A percentile compares a stretch with the other conserved stretches of the same genome.
Conservation (phyloP, 2,888 invertebrate genomes). For the Dendrolimus pini region DNA sequence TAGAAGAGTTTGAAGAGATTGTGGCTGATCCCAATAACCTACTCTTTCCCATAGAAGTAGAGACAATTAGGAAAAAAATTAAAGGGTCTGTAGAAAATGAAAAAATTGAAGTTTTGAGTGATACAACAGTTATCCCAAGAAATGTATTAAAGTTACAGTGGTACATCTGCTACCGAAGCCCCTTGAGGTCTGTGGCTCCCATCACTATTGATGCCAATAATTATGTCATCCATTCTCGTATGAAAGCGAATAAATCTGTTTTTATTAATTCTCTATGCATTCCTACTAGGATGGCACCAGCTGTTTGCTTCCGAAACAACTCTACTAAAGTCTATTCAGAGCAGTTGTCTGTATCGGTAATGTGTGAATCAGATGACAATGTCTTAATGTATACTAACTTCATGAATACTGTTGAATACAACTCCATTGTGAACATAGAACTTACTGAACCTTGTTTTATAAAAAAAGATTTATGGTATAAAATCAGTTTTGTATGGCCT, state of each 20-base stretch:
- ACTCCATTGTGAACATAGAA: conserved; percentile 56
- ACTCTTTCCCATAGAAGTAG: conserved; percentile 42
- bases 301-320: conserved; percentile 46
- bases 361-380: conserved; percentile 50
- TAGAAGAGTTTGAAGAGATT: conserved; percentile 56
- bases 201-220: conserved; percentile 51
- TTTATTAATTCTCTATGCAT: conserved; percentile 61
- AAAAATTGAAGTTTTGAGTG: conserved; percentile 18
- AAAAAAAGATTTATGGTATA: conserved; percentile 62
- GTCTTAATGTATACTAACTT: conserved; percentile 49
- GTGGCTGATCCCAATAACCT: conserved; percentile 43
- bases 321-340: conserved; percentile 51
- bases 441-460: conserved; percentile 58
- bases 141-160: conserved; percentile 48
- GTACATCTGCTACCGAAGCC: conserved; percentile 56
- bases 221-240: conserved; percentile 41
- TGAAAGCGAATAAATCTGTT: conserved; percentile 61
- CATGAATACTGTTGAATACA: conserved; percentile 56
- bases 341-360: conserved; percentile 49
- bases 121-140: conserved; percentile 29
- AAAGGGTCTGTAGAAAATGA: conserved; percentile 18
- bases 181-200: conserved; percentile 55
- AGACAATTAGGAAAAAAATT: conserved; percentile 28
- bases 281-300: conserved; percentile 61
- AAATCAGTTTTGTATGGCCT: conserved; percentile 60